phyloP scores from a whole-genome alignment of 2,888 invertebrate species.

The Falcaria lacertinaria region DNA sequence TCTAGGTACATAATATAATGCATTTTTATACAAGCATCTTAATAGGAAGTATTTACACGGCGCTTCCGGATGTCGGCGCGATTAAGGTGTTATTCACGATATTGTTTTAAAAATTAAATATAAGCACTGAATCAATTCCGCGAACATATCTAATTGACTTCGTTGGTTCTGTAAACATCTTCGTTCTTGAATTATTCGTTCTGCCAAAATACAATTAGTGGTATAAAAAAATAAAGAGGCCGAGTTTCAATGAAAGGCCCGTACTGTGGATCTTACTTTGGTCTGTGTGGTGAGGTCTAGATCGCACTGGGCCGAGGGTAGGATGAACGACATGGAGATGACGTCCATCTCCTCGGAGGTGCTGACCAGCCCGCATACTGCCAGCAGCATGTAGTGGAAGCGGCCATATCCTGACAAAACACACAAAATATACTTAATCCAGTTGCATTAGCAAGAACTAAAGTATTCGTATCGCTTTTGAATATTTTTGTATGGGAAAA shows the following conservation, averaged over 20 bases:
- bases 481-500: too few relatives aligned
- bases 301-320: constrained; percentile 96
- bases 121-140: not conserved
- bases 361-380: constrained; percentile 95
- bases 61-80: not conserved
- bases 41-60: not conserved
- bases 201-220: too few relatives aligned
- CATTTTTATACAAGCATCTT: not conserved
- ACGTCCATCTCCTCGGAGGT: constrained; percentile 98
- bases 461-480: too few relatives aligned
- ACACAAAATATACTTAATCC: not conserved
- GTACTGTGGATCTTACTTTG: constrained; percentile 86
- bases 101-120: not conserved
- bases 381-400: constrained; percentile 93
- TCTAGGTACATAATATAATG: not conserved
- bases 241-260: too few relatives aligned
- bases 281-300: constrained; percentile 90
- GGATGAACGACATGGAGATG: constrained; percentile 96
- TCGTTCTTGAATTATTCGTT: too few relatives aligned
- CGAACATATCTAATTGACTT: not conserved
- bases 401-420: constrained; percentile 85
- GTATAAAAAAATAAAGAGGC: too few relatives aligned
- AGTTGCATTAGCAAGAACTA: too few relatives aligned
- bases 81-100: not conserved
- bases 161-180: too few relatives aligned